Conservation (phyloP, 2,888 invertebrate species). For the Erpobdella octoculata region DNA sequence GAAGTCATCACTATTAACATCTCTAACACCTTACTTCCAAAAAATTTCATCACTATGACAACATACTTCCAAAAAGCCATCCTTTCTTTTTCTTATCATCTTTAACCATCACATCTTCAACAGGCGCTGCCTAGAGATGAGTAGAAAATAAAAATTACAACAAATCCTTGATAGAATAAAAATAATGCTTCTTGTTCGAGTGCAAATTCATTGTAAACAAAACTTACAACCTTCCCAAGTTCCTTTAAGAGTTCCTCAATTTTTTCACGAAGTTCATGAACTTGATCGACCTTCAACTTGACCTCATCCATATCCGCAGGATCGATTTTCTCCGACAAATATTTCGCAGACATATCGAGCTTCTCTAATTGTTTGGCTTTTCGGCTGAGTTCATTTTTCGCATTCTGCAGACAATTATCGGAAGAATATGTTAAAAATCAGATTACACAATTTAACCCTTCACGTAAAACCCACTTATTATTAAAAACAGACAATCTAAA, state of each 20-base stretch:
- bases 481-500: too few species aligned
- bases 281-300: not conserved
- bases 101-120: not conserved
- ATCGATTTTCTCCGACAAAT: not conserved
- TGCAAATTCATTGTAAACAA: too few species aligned
- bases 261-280: not conserved
- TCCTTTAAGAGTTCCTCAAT: not conserved
- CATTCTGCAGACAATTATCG: too few species aligned
- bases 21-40: too few species aligned
- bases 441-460: too few species aligned
- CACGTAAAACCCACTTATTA: too few species aligned
- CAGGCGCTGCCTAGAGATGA: not conserved
- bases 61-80: not conserved
- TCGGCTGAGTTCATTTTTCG: not conserved
- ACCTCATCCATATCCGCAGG: not conserved
- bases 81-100: not conserved
- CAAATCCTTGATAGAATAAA: too few species aligned
- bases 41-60: too few species aligned
- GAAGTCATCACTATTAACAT: too few species aligned
- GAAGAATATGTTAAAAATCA: too few species aligned
- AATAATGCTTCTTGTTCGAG: too few species aligned
- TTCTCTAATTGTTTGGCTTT: constrained; percentile 10
- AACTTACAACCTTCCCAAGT: not conserved
- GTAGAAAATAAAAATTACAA: too few species aligned
- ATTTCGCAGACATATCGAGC: not conserved